Evolutionary conservation across 2,888 invertebrate genomes (phyloP).

Genomic region (Hyalella azteca): DNA sequence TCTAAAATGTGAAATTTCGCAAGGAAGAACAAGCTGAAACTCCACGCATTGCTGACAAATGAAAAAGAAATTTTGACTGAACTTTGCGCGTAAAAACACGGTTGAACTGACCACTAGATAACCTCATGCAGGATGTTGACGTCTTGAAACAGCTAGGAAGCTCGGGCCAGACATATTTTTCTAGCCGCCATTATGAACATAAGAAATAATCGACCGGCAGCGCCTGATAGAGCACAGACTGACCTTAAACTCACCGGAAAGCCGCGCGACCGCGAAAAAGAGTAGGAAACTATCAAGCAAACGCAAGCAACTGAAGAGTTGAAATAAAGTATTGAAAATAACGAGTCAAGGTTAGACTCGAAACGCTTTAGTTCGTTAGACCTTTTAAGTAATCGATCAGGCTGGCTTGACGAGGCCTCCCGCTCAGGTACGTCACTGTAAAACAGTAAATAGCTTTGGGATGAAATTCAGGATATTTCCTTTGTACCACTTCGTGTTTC

Average conservation of each 20-base stretch:
- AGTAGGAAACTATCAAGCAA: background rate
- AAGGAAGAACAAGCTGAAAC: too few relatives aligned
- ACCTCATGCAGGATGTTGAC: background rate
- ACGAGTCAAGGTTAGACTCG: background rate
- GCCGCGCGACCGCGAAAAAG: background rate
- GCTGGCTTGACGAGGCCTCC: too few relatives aligned
- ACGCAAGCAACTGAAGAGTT: background rate
- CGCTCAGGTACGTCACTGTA: too few relatives aligned
- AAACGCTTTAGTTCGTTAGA: too few relatives aligned
- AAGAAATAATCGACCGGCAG: background rate
- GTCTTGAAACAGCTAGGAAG: background rate
- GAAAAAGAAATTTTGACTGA: too few relatives aligned
- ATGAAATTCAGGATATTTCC: too few relatives aligned
- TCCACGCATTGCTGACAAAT: too few relatives aligned
- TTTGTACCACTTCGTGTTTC: too few relatives aligned
- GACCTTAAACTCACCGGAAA: background rate
- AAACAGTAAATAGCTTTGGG: too few relatives aligned
- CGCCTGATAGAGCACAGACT: constrained; percentile 9
- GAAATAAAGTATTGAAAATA: background rate
- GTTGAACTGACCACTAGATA: background rate
- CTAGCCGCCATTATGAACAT: background rate
- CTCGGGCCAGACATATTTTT: background rate
- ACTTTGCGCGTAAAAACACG: too few relatives aligned
- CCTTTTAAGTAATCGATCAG: too few relatives aligned
- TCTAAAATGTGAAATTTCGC: too few relatives aligned